phyloP scores from a whole-genome alignment of 1,140 invertebrate species.

The Scaptomyza montana region DNA sequence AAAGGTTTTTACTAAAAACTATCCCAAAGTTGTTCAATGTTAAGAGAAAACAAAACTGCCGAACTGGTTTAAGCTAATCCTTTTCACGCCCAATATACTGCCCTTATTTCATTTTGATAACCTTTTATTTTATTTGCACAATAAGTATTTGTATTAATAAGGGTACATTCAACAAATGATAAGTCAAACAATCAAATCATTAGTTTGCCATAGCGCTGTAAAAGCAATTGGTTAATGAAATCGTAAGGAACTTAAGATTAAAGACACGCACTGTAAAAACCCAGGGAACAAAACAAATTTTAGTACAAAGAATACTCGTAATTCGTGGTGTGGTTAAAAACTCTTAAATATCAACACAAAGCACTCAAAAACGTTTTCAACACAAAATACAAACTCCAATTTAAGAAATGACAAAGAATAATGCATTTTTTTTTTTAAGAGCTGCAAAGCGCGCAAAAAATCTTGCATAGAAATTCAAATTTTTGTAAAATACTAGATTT shows the following conservation, averaged over 20 bases:
- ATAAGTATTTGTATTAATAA: not conserved
- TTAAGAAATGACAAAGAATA: slow-evolving; percentile 25
- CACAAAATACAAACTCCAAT: slow-evolving; percentile 44
- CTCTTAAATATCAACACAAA: slow-evolving; percentile 39
- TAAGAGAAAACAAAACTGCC: not conserved
- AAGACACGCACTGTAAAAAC: slow-evolving; percentile 15
- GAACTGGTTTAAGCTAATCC: not conserved
- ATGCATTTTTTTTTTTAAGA: slow-evolving; percentile 14
- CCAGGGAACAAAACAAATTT: slow-evolving; percentile 1
- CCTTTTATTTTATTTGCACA: not conserved
- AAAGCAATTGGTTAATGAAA: slow-evolving; percentile 19
- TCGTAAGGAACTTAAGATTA: slow-evolving; percentile 14
- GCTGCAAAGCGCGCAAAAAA: slow-evolving; percentile 52
- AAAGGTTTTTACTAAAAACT: too few species aligned
- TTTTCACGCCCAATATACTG: not conserved
- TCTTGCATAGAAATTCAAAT: slow-evolving; percentile 50
- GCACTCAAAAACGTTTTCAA: slow-evolving; percentile 32
- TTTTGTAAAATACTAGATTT: slow-evolving; percentile 15
- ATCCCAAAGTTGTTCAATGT: not conserved
- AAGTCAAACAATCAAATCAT: slow-evolving; percentile 2
- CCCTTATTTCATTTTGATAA: not conserved
- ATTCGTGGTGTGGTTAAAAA: slow-evolving; percentile 68
- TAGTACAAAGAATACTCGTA: slow-evolving; percentile 28
- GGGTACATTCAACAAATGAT: slow-evolving; percentile 8
- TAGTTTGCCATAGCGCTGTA: slow-evolving; percentile 31